Evolutionary conservation across 2,888 invertebrate genomes (phyloP).

Genomic region (Pedicia rivosa): DNA sequence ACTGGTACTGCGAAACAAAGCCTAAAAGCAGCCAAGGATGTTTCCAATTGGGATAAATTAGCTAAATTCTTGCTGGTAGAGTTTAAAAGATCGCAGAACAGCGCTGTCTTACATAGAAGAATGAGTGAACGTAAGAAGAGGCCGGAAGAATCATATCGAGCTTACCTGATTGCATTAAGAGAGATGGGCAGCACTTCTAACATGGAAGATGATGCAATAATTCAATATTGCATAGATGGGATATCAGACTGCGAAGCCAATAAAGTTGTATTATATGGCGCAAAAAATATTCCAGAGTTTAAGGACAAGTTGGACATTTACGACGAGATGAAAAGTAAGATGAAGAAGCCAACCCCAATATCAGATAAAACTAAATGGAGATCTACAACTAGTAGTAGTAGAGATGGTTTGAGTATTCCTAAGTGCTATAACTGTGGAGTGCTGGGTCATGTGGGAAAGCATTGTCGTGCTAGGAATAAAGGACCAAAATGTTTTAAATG

Average conservation of each 20-base stretch:
- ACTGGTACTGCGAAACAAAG: conserved; percentile 7
- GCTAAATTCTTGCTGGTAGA: conserved; percentile 3
- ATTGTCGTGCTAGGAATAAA: too few species aligned
- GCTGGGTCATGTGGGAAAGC: too few species aligned
- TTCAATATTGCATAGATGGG: conserved; percentile 18
- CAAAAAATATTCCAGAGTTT: conserved; percentile 6
- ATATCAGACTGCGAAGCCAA: conserved; percentile 14
- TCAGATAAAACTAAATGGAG: too few species aligned
- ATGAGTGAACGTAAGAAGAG: conserved; percentile 5
- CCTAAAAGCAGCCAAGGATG: conserved; percentile 4
- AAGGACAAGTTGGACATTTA: conserved; percentile 5
- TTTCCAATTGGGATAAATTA: conserved; percentile 6
- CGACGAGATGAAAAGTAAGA: conserved; percentile 2
- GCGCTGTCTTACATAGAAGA: conserved; percentile 5
- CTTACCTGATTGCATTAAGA: conserved; percentile 6
- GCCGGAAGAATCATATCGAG: conserved; percentile 3
- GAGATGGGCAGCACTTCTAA: conserved; percentile 16
- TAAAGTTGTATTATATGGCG: conserved; percentile 15
- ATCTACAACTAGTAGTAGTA: too few species aligned
- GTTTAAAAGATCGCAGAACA: conserved; percentile 5
- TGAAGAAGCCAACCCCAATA: background rate
- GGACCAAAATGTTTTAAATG: conserved; percentile 21
- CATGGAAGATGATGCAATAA: conserved; percentile 15
- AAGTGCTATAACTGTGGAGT: too few species aligned
- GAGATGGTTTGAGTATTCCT: too few species aligned